A percentile compares a stretch with the other conserved stretches of the same genome.
Conservation (phyloP, 2,888 invertebrate species). For the Hipparchia sbordonii region DNA sequence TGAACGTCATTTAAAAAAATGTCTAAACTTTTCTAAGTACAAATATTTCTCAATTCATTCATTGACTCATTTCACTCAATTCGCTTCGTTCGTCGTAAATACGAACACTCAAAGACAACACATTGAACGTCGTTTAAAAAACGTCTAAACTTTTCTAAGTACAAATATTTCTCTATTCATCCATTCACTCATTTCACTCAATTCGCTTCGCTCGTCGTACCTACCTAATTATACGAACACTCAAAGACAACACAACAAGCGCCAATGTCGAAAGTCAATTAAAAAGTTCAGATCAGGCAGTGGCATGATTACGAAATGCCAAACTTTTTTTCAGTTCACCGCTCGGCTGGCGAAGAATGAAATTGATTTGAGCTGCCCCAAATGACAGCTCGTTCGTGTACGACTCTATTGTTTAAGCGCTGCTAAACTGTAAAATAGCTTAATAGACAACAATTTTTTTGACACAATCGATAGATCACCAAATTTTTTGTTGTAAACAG, state of each 20-base stretch:
- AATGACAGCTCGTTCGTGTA: conserved; percentile 28
- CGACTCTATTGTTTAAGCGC: conserved; percentile 17
- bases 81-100: conserved; percentile 1
- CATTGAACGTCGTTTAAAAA: conserved; percentile 34
- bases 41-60: not conserved
- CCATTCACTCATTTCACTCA: not conserved
- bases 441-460: conserved; percentile 15
- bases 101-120: conserved; percentile 17
- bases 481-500: not conserved
- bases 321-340: conserved; percentile 38
- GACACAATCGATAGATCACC: not conserved
- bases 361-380: conserved; percentile 40
- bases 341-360: conserved; percentile 37
- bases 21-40: too few species aligned
- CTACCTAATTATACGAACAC: conserved; percentile 14
- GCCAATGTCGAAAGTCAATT: conserved; percentile 36
- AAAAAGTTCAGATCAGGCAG: conserved; percentile 32
- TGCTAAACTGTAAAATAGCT: conserved; percentile 23
- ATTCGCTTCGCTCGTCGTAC: conserved; percentile 6
- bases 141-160: too few species aligned
- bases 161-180: not conserved
- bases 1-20: conserved; percentile 35
- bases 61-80: conserved; percentile 1
- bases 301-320: conserved; percentile 29
- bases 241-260: conserved; percentile 20